phyloP scores from a whole-genome alignment of 2,888 invertebrate genomes.

The Seira sanloemensis region DNA sequence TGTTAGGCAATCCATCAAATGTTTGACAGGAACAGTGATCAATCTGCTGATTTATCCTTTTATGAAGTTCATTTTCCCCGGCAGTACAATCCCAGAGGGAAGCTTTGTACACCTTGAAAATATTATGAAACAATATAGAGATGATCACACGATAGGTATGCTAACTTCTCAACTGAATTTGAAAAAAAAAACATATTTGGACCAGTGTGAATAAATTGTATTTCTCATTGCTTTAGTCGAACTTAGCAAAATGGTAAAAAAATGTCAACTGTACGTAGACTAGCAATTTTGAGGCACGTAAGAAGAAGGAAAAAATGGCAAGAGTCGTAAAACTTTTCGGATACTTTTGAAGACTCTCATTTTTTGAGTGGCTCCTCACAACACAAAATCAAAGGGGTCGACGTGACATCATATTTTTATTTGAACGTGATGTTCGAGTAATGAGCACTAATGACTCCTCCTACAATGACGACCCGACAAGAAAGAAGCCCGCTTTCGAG shows the following conservation, averaged over 20 bases:
- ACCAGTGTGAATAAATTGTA: background rate
- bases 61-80: background rate
- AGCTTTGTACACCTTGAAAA: no score
- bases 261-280: background rate
- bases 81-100: no score
- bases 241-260: background rate
- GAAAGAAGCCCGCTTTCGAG: background rate
- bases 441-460: constrained; percentile 61
- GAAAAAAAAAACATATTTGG: no score
- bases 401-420: constrained; percentile 24
- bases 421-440: constrained; percentile 59
- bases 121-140: no score
- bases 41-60: constrained; percentile 19
- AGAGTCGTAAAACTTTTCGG: background rate
- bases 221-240: background rate
- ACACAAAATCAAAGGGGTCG: background rate
- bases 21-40: constrained; percentile 54
- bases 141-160: no score
- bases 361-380: background rate
- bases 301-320: background rate
- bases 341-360: background rate
- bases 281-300: background rate
- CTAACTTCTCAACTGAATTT: no score
- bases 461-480: background rate
- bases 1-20: constrained; percentile 48